A percentile compares a stretch with the other conserved stretches of the same genome.
phyloP scores from a whole-genome alignment of 1,140 invertebrate genomes.

The Arctopsyche grandis region DNA sequence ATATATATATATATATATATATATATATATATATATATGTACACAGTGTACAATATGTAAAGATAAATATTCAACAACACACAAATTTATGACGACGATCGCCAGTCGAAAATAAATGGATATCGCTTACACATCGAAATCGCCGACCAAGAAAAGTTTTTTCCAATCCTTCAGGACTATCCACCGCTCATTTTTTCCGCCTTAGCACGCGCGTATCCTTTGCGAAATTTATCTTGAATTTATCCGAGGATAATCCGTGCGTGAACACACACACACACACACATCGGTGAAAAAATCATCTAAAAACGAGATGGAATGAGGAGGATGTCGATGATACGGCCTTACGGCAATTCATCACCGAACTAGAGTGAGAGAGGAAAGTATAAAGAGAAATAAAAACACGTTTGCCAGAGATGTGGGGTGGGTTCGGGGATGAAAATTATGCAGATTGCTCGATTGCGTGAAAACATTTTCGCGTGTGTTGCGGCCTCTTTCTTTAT shows the following conservation, averaged over 20 bases:
- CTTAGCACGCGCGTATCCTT: neutral
- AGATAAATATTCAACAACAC: too few species aligned
- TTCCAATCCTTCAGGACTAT: too few species aligned
- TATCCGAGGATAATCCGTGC: neutral
- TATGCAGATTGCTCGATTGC: slow-evolving; percentile 53
- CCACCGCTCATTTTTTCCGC: neutral
- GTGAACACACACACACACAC: neutral
- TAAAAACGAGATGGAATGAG: neutral
- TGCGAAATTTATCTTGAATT: slow-evolving; percentile 13
- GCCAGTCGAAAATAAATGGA: too few species aligned
- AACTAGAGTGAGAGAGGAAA: neutral
- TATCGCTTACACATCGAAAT: too few species aligned
- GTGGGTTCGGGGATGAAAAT: slow-evolving; percentile 34
- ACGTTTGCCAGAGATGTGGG: neutral
- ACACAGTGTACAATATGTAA: too few species aligned
- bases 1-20: too few species aligned
- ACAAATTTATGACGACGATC: too few species aligned
- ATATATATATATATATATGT: too few species aligned
- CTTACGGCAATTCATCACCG: slow-evolving; percentile 5
- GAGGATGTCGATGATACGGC: slow-evolving; percentile 6
- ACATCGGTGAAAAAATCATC: neutral
- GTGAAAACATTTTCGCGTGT: slow-evolving; percentile 51
- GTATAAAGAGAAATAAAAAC: neutral
- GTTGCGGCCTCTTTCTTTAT: slow-evolving; percentile 28
- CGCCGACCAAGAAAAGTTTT: too few species aligned